Evolutionary conservation across 1,140 invertebrate species (phyloP), one percentile per base, ranked within the genome.

Genomic region (Bombus superbus): DNA sequence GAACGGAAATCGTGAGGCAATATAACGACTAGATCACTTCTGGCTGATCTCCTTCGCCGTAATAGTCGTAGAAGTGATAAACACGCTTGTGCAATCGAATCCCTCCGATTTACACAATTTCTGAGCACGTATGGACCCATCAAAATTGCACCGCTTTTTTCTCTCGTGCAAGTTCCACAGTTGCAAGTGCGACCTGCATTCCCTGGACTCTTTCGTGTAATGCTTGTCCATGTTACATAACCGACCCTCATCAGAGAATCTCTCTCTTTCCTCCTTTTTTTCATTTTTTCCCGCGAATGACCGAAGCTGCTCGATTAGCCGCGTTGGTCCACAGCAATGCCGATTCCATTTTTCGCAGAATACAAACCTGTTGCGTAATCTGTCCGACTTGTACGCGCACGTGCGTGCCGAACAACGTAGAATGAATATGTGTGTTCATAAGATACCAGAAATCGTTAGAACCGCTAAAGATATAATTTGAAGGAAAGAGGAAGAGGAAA

Each of bases 51-150:
- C 66, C 18, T 87, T 81, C 72, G n/a, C 59, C 44, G 42, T 28
- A 53, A 57, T n/a, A 2, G 15, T n/a, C 6, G 38, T 3, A 44
- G 38, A 59, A 35, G 40, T 77, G 81, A 68, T 77, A 81, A 44
- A 59, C 66, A 22, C 1, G 59, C 44, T 89, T 89, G 72, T 64
- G 86, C 74, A 90, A 90, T 42, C 81, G 9, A 18, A 35, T 86
- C 5, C 66, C 75, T n/a, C 44, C 82, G 47, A 89, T 87, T 86
- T 79, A 71, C 44, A 82, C 64, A 81, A 73, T 86, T 77, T 83
- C 73, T 71, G 64, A 53, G 22, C 53, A 59, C 59, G 71, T 74
- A 68, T 32, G 18, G 62, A 32, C 28, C 53, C 47, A 40, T 73
- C 72, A 72, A 85, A 85, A 85, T 47, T 80, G 18, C 68, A 47